These are phyloP conservation scores for Spatulosminthurus flaviceps DNA, from an alignment of 2,888 invertebrate genomes.

Conservation along the genomic window DNA sequence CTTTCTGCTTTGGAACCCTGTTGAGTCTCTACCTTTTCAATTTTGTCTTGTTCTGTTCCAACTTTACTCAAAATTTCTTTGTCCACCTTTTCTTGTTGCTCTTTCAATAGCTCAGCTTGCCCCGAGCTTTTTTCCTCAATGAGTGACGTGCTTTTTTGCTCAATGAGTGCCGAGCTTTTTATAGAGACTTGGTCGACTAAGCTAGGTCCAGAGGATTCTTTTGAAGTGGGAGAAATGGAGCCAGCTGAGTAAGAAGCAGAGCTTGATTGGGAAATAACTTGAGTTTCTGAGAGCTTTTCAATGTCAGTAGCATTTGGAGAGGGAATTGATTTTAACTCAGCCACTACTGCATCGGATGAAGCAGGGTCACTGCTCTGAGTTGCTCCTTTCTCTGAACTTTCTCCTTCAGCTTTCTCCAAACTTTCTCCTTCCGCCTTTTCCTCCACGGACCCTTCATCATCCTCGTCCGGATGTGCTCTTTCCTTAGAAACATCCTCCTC, in stretches of 20 bases:
- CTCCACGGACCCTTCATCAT: constrained; percentile 35
- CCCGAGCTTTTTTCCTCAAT: background rate
- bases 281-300: constrained; percentile 24
- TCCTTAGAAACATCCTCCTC: constrained; percentile 40
- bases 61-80: background rate
- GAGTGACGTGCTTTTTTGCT: background rate
- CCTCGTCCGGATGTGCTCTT: constrained; percentile 45
- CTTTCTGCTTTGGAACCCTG: background rate
- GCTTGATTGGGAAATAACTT: background rate
- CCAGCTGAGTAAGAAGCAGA: background rate
- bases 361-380: background rate
- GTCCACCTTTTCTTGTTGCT: background rate
- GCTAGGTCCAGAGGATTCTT: background rate
- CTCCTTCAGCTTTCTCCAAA: constrained; percentile 25
- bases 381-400: background rate
- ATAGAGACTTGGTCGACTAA: background rate
- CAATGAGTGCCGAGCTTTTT: background rate
- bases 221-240: background rate
- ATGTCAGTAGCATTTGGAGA: constrained; percentile 12
- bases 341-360: background rate
- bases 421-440: constrained; percentile 40
- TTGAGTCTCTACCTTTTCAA: background rate
- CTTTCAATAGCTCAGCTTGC: background rate
- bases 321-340: constrained; percentile 1
- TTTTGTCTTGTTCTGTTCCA: background rate